phyloP scores from a whole-genome alignment of 2,888 invertebrate species.

The Neoaliturus tenellus region DNA sequence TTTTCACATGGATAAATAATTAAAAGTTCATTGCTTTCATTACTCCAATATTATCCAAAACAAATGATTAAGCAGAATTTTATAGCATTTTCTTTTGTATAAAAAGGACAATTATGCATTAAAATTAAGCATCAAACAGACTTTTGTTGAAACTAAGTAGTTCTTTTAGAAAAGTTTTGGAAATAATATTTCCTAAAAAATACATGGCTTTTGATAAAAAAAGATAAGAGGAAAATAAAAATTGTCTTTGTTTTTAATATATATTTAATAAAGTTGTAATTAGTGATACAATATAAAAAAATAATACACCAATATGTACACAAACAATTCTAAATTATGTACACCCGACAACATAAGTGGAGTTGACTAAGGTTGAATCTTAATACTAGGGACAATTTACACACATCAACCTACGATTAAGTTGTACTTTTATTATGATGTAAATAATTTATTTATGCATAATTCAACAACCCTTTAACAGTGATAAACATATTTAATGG shows the following conservation, averaged over 20 bases:
- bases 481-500: neutral
- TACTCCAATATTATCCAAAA: too few species aligned
- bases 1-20: too few species aligned
- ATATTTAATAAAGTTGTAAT: neutral
- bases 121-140: too few species aligned
- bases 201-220: too few species aligned
- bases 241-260: neutral
- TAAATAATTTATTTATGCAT: neutral
- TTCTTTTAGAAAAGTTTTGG: too few species aligned
- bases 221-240: neutral
- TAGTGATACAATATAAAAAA: neutral
- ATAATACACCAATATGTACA: constrained; percentile 13
- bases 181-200: too few species aligned
- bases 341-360: neutral
- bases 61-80: too few species aligned
- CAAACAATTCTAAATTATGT: neutral
- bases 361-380: neutral
- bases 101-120: too few species aligned
- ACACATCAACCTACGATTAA: neutral
- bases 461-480: neutral
- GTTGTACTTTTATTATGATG: neutral
- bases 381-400: neutral
- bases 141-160: too few species aligned
- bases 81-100: too few species aligned
- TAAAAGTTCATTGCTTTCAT: too few species aligned